These are phyloP conservation scores for Crossaster papposus DNA, from an alignment of 53 echinoderm and acorn worm genomes.

Conservation along the genomic window DNA sequence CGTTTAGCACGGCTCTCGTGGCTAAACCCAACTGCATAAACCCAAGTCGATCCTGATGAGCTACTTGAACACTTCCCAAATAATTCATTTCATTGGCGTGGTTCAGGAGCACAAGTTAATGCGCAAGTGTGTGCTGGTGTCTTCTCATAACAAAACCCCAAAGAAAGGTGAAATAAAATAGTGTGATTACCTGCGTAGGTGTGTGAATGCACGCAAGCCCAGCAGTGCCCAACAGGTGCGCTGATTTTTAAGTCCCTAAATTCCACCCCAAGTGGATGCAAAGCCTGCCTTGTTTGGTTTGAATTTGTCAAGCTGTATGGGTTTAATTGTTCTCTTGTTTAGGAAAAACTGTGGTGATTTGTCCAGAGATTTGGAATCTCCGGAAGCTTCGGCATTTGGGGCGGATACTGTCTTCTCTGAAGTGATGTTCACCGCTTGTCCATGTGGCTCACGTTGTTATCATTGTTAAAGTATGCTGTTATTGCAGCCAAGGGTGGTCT, in stretches of 20 bases:
- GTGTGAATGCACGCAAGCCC: conserved; percentile 24
- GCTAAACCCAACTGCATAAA: too few species aligned
- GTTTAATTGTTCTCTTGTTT: conserved; percentile 20
- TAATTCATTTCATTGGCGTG: neutral
- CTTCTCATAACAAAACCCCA: neutral
- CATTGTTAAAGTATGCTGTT: conserved; percentile 4
- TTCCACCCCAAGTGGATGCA: conserved; percentile 13
- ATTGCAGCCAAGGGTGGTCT: neutral
- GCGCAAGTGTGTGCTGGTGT: neutral
- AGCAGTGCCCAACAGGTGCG: conserved; percentile 31
- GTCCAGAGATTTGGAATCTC: neutral
- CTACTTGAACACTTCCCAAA: too few species aligned
- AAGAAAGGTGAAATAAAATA: neutral
- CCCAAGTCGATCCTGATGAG: too few species aligned
- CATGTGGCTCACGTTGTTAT: neutral
- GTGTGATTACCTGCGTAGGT: conserved; percentile 5
- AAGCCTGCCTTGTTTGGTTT: conserved; percentile 35
- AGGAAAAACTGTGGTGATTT: neutral
- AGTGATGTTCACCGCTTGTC: neutral
- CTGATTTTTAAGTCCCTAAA: neutral
- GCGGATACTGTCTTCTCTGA: neutral
- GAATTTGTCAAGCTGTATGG: conserved; percentile 26
- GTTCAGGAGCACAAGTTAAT: neutral
- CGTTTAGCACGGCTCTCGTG: too few species aligned
- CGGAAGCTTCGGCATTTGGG: neutral